Conservation (phyloP, 1,140 invertebrate species). For the Zaprionus gabonicus region DNA sequence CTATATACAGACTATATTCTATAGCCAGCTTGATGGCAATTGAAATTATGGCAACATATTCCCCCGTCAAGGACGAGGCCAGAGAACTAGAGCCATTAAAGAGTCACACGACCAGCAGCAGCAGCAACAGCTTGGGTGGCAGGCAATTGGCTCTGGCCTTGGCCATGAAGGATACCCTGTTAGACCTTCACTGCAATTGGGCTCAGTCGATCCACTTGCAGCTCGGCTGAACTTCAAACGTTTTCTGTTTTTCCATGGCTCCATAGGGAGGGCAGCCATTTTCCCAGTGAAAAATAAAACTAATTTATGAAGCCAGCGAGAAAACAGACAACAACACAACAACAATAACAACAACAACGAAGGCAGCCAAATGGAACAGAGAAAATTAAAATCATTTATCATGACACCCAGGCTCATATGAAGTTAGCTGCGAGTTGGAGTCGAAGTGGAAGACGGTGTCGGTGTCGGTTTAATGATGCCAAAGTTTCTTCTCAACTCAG, state of each 20-base stretch:
- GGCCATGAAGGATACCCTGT: slow-evolving; percentile 8
- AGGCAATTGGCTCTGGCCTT: slow-evolving; percentile 52
- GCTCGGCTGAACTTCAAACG: slow-evolving; percentile 33
- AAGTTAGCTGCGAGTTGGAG: slow-evolving; percentile 32
- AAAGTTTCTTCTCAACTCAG: not conserved
- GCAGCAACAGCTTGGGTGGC: slow-evolving; percentile 65
- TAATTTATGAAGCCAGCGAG: slow-evolving; percentile 40
- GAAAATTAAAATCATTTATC: slow-evolving; percentile 76
- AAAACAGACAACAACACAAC: slow-evolving; percentile 32
- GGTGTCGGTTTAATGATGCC: slow-evolving; percentile 53
- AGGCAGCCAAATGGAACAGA: slow-evolving; percentile 53
- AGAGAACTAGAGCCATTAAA: slow-evolving; percentile 16
- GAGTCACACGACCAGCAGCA: slow-evolving; percentile 72
- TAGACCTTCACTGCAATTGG: slow-evolving; percentile 20
- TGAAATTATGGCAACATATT: slow-evolving; percentile 29
- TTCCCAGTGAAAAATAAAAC: slow-evolving; percentile 41
- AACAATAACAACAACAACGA: slow-evolving; percentile 1
- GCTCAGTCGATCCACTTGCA: slow-evolving; percentile 18
- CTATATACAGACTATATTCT: slow-evolving; percentile 4
- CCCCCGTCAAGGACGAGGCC: not conserved
- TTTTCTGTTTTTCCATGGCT: too few species aligned
- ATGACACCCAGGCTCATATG: slow-evolving; percentile 55
- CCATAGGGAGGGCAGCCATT: slow-evolving; percentile 23
- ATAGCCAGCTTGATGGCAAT: not conserved
- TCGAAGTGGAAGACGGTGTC: not conserved